Evolutionary conservation across 2,113 vertebrate genomes (phyloP).

Genomic region (Chamaea fasciata): DNA sequence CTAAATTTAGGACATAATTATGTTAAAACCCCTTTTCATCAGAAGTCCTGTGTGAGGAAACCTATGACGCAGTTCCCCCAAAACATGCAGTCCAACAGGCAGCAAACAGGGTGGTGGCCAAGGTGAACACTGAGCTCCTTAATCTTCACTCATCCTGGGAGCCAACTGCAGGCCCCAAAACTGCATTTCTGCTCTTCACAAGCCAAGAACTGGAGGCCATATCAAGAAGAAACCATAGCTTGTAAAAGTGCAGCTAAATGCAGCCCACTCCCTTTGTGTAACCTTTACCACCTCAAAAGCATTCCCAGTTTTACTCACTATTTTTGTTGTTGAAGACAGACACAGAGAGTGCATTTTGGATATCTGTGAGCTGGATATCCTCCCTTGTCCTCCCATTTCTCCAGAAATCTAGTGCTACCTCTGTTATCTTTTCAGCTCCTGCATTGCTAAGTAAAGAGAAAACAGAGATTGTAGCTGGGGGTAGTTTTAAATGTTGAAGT

Average conservation of each 20-base stretch:
- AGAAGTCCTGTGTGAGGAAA: background rate
- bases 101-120: background rate
- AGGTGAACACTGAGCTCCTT: background rate
- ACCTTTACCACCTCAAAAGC: background rate
- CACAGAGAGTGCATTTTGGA: constrained; percentile 78
- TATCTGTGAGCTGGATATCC: constrained; percentile 82
- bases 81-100: rapidly evolving
- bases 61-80: background rate
- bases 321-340: constrained; percentile 91
- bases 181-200: background rate
- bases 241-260: background rate
- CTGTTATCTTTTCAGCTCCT: constrained; percentile 84
- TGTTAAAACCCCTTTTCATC: background rate
- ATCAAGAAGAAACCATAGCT: background rate
- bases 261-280: background rate
- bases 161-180: background rate
- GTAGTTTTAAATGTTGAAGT: background rate
- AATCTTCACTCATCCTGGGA: background rate
- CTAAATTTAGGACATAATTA: background rate
- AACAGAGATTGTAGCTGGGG: background rate
- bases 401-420: constrained; percentile 88
- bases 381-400: constrained; percentile 77
- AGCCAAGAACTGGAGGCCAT: background rate
- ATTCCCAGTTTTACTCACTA: constrained; percentile 74
- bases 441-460: constrained; percentile 78